phyloP scores from a whole-genome alignment of 2,113 vertebrate species.

The Crotalus tigris region DNA sequence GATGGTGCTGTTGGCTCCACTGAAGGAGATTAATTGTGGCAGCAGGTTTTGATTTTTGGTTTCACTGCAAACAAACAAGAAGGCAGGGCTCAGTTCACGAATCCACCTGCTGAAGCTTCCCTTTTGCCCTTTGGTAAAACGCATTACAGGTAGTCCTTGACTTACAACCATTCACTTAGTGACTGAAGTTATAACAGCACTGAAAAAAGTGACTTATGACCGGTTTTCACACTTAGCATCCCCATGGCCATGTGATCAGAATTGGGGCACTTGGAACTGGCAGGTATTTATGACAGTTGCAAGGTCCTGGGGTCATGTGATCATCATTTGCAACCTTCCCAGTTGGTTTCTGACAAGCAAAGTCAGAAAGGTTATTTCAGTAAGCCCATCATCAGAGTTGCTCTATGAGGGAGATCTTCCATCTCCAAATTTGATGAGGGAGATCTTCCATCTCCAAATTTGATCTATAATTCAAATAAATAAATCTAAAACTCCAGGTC shows the following conservation, averaged over 20 bases:
- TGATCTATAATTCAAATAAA: background rate
- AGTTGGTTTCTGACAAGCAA: background rate
- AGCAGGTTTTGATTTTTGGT: background rate
- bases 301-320: background rate
- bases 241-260: background rate
- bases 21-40: background rate
- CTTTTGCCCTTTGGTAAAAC: background rate
- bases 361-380: background rate
- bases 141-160: too few species aligned
- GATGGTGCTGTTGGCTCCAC: background rate
- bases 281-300: background rate
- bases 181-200: too few species aligned
- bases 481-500: background rate
- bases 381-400: background rate
- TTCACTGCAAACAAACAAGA: background rate
- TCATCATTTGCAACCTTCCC: background rate
- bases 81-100: background rate
- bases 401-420: background rate
- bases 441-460: background rate
- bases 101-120: background rate
- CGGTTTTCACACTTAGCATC: background rate
- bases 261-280: background rate
- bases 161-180: too few species aligned
- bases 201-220: background rate
- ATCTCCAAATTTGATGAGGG: background rate